A percentile compares a stretch with the other conserved stretches of the same genome.
These are phyloP conservation scores for Charadrius vociferus DNA, from an alignment of 2,113 vertebrate species.

Conservation along the genomic window DNA sequence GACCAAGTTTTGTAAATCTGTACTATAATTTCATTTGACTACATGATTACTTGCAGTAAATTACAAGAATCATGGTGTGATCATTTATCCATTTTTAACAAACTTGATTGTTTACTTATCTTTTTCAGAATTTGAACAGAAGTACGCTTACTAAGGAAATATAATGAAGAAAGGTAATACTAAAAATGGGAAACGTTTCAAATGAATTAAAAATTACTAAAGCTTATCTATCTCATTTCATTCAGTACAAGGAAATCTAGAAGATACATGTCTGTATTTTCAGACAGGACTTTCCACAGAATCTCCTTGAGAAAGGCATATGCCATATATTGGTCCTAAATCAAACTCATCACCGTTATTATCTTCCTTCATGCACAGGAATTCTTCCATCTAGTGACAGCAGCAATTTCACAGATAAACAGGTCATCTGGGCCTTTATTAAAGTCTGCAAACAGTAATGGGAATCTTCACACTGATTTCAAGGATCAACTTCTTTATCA, in stretches of 20 bases:
- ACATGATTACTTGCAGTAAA: background rate
- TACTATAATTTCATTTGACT: background rate
- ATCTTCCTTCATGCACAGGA: background rate
- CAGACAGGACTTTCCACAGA: background rate
- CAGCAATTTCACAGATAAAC: background rate
- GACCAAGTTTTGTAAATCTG: background rate
- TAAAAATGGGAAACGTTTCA: background rate
- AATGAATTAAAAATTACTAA: background rate
- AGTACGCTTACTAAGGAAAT: background rate
- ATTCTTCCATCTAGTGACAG: background rate
- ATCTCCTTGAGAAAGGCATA: background rate
- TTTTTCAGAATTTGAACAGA: background rate
- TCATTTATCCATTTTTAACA: background rate
- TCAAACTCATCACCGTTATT: background rate
- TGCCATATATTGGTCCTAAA: fast-evolving
- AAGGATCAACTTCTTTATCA: background rate
- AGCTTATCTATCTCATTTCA: background rate
- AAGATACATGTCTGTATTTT: background rate
- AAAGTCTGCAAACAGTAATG: background rate
- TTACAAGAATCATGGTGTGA: background rate
- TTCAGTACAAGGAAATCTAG: background rate
- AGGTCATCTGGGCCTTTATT: background rate
- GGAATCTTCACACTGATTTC: background rate
- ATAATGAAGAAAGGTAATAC: background rate
- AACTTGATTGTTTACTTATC: background rate